Evolutionary conservation across 2,888 invertebrate genomes (phyloP), one percentile per base, ranked within the genome.

Genomic region (Boloria euphrosyne): DNA sequence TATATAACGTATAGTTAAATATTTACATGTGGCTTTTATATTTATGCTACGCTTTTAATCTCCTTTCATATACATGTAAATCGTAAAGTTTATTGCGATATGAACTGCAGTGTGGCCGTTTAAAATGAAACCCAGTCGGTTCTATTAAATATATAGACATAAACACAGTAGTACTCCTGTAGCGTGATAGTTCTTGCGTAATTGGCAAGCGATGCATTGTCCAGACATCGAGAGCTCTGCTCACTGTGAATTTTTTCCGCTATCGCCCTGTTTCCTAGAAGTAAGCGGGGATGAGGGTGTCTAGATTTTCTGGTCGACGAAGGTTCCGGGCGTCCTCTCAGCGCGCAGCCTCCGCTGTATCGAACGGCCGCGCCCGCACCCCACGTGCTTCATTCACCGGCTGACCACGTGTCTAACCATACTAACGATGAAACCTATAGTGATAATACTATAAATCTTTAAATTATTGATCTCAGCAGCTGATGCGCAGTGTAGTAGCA

Each of bases 331-430:
- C 73, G 70, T 58, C 71, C 64, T 74, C 76, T 71, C 74, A 79
- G 73, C 73, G 80, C 80, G 80, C 81, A 81, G 80, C 79, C 80
- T 80, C 81, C 80, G 79, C 74, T 57, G 71, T 80, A 81, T 81
- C 78, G 81, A 81, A 73, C 80, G 80, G 67, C 76, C 78, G 76
- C 76, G 76, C 75, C 80, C 77, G 75, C 73, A 67, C 74, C 69
- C 76, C 80, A 79, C 79, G 79, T 79, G 80, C 72, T 78, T 62
- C 79, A 79, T 80, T 79, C 80, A 80, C 74, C 75, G 75, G 72
- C 51, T 64, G 57, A 71, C 76, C 80, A 80, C 77, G 80, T 80
- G 79, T 61, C 57, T 61, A 38, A 63, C 52, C 38, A 66, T 66
- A 69, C 63, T 69, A 69, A 50, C 18, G 61, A 43, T 63, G 49